Conservation (phyloP, 2,888 invertebrate species). For the Zhuqinia jingwanae region DNA sequence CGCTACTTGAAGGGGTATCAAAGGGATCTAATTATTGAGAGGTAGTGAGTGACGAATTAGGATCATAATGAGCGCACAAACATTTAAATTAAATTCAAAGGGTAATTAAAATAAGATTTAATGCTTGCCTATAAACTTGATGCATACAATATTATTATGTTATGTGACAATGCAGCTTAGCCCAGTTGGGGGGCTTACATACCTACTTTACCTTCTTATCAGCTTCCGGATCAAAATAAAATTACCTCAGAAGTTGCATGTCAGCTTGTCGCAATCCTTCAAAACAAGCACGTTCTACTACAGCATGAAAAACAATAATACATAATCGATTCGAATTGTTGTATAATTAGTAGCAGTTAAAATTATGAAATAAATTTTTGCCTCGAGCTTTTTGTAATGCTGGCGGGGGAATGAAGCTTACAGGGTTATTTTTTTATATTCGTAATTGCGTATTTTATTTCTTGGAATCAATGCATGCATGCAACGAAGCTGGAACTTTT, state of each 20-base stretch:
- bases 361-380: neutral
- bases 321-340: slow-evolving; percentile 13
- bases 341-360: slow-evolving; percentile 2
- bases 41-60: neutral
- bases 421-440: no score
- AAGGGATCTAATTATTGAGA: no score
- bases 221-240: slow-evolving; percentile 40
- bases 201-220: slow-evolving; percentile 18
- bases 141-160: slow-evolving; percentile 1
- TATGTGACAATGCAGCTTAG: slow-evolving; percentile 18
- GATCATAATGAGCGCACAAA: slow-evolving; percentile 2
- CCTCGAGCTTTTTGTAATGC: no score
- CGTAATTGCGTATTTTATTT: no score
- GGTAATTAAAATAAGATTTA: slow-evolving; percentile 30
- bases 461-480: no score
- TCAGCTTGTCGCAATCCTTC: neutral
- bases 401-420: no score
- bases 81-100: slow-evolving; percentile 30
- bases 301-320: neutral
- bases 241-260: neutral
- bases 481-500: no score
- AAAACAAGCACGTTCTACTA: no score
- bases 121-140: neutral
- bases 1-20: neutral
- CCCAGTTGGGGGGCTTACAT: neutral